Conservation (phyloP, 1,140 invertebrate species). For the Drosophila saltans region DNA sequence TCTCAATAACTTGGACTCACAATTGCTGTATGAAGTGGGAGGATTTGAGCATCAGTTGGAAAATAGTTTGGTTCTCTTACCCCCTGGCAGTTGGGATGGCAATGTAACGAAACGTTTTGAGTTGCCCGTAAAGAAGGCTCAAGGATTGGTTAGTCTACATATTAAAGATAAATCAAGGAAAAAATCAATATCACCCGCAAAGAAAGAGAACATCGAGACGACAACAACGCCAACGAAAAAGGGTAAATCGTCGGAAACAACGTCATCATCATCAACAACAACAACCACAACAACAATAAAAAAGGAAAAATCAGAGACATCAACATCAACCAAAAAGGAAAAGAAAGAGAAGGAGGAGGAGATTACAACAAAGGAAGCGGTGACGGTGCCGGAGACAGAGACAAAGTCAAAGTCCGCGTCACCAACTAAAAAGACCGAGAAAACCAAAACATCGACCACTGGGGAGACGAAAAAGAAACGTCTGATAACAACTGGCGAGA, state of each 20-base stretch:
- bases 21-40: slow-evolving; percentile 61
- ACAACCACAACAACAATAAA: background rate
- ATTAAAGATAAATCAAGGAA: slow-evolving; percentile 36
- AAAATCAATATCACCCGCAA: slow-evolving; percentile 34
- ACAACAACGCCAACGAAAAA: slow-evolving; percentile 8
- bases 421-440: background rate
- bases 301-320: slow-evolving; percentile 21
- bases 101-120: slow-evolving; percentile 70
- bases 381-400: background rate
- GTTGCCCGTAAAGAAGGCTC: slow-evolving; percentile 51
- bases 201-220: slow-evolving; percentile 23
- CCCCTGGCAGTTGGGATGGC: slow-evolving; percentile 66
- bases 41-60: slow-evolving; percentile 68
- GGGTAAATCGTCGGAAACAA: background rate
- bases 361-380: background rate
- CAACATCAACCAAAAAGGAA: slow-evolving; percentile 48
- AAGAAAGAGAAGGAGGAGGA: slow-evolving; percentile 34
- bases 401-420: background rate
- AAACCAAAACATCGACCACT: background rate
- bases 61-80: slow-evolving; percentile 72
- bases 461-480: slow-evolving; percentile 2
- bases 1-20: slow-evolving; percentile 58
- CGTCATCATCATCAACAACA: background rate
- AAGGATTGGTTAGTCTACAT: slow-evolving; percentile 28
- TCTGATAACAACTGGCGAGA: background rate